phyloP scores from a whole-genome alignment of 2,797 vertebrate genomes.

The Oreortyx pictus region DNA sequence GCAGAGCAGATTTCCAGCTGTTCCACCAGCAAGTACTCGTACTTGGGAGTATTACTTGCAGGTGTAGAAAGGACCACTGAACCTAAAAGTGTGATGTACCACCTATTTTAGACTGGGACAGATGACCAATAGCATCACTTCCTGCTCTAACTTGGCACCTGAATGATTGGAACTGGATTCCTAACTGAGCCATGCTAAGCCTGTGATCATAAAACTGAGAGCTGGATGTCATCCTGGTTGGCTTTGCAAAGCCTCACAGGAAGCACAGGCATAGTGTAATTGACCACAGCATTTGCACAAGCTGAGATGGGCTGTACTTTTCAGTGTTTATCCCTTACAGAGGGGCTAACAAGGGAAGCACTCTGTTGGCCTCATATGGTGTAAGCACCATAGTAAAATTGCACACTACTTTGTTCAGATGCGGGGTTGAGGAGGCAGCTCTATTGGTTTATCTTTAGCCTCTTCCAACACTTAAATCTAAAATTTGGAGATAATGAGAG shows the following conservation, averaged over 20 bases:
- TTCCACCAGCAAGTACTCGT: not conserved
- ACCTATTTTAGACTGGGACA: not conserved
- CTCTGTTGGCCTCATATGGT: not conserved
- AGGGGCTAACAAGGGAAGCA: not conserved
- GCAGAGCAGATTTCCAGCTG: not conserved
- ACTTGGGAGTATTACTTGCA: not conserved
- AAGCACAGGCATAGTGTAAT: fast-evolving
- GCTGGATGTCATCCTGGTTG: not conserved
- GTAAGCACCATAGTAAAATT: not conserved
- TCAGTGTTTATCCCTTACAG: not conserved
- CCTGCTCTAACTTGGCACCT: too few relatives aligned
- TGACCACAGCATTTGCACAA: not conserved
- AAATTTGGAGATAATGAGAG: not conserved
- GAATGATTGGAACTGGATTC: fast-evolving
- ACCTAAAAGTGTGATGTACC: not conserved
- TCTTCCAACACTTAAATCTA: not conserved
- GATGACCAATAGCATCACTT: not conserved
- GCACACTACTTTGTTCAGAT: not conserved
- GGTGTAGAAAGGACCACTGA: not conserved
- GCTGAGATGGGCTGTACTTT: not conserved
- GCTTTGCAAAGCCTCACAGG: not conserved
- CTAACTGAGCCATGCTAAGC: not conserved
- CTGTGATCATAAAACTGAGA: not conserved
- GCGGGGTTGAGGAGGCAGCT: not conserved
- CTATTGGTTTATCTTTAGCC: not conserved